A percentile compares a stretch with the other conserved stretches of the same genome.
Conservation (phyloP, 30 jellyfish, hydroid and myxozoan species). For the Calvadosia cruxmelitensis region DNA sequence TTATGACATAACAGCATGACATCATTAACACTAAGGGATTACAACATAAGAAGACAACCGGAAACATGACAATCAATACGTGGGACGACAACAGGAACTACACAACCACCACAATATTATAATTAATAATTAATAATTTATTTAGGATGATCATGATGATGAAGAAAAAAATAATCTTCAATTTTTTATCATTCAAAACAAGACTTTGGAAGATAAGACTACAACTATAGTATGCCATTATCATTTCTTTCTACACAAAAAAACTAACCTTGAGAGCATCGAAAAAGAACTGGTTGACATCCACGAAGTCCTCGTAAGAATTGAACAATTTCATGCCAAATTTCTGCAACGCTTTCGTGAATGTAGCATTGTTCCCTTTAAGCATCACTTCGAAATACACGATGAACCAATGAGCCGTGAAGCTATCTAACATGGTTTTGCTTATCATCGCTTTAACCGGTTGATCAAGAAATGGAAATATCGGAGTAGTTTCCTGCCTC, state of each 20-base stretch:
- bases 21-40: too few relatives aligned
- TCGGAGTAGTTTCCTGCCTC: conserved; percentile 10
- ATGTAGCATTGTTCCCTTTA: conserved; percentile 42
- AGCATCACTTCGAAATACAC: conserved; percentile 59
- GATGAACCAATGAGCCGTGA: conserved; percentile 80
- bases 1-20: too few relatives aligned
- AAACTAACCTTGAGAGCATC: conserved; percentile 24
- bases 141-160: too few relatives aligned
- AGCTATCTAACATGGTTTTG: conserved; percentile 60
- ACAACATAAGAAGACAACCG: too few relatives aligned
- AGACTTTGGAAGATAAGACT: too few relatives aligned
- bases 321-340: conserved; percentile 9
- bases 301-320: conserved; percentile 35
- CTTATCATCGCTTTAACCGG: conserved; percentile 14
- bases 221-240: too few relatives aligned
- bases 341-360: conserved; percentile 5
- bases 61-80: too few relatives aligned
- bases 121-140: too few relatives aligned
- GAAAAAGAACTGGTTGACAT: conserved; percentile 22
- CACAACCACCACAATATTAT: neutral
- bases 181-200: too few relatives aligned
- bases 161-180: too few relatives aligned
- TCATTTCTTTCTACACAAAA: neutral
- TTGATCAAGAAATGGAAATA: conserved; percentile 60
- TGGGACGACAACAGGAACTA: too few relatives aligned